A percentile compares a stretch with the other conserved stretches of the same genome.
These are phyloP conservation scores for Anthoscopus minutus DNA, from an alignment of 2,113 vertebrate genomes.

Conservation along the genomic window DNA sequence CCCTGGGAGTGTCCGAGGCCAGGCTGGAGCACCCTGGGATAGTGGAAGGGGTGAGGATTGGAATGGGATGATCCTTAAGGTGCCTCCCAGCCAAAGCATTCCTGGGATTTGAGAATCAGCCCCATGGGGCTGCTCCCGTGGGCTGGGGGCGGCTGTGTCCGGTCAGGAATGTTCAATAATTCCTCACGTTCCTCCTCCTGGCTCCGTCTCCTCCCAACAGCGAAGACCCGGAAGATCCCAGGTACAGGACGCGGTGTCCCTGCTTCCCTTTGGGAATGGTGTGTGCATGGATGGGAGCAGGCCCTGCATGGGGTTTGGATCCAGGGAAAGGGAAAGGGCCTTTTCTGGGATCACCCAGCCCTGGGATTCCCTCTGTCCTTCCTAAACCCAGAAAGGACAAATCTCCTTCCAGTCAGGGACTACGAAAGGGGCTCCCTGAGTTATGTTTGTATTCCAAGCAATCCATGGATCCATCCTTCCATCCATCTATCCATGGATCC, in stretches of 20 bases:
- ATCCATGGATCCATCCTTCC: background rate
- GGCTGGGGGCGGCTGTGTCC: background rate
- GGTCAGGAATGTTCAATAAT: background rate
- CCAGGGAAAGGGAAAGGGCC: background rate
- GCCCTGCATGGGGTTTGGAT: background rate
- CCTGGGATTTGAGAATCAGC: background rate
- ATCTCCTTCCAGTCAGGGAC: background rate
- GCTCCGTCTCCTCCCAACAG: background rate
- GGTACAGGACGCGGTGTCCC: background rate
- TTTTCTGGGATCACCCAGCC: background rate
- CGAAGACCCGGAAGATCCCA: background rate
- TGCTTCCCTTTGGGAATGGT: background rate
- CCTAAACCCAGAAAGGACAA: background rate
- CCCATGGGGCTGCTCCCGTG: background rate
- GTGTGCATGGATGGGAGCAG: background rate
- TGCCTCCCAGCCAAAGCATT: background rate
- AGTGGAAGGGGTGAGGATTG: rapidly evolving
- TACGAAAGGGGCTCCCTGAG: background rate
- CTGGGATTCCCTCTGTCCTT: background rate
- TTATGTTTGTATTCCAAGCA: background rate
- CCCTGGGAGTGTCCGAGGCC: background rate
- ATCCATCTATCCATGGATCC: background rate
- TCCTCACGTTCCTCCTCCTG: background rate
- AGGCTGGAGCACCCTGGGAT: rapidly evolving
- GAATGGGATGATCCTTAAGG: background rate